Base-by-base conservation (phyloP, 2,888 invertebrate species). In the Arctia plantaginis region DNA sequence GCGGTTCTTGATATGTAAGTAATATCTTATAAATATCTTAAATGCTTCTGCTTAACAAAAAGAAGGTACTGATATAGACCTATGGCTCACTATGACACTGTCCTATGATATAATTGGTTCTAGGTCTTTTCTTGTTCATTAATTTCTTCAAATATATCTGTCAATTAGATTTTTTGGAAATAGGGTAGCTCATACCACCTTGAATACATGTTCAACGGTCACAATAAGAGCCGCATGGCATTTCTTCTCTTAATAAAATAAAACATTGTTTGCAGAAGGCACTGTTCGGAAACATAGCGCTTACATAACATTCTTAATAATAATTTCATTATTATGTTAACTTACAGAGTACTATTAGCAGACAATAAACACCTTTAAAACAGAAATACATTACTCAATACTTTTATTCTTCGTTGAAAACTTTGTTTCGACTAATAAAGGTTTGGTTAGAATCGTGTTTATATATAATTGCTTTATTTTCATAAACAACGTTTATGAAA, bases 201-300 rank as follows among this genome's bases (percentile, higher is more conserved):
- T 15, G 0, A 62, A n/a, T n/a, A 62, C 30, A 62, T 62, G 27
- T 62, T 62, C 4, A 62, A 15, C 27, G 59, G 30, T 13, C 15
- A 62, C 27, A 62, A 30, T 30, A 62, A 15, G 59, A 30, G 27
- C 15, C 18, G n/a, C 13, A 59, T 13, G 15, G 6, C 30, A 18
- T 30, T 62, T 30, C 12, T 27, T 59, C 59, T 27, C 15, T 15
- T 27, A 27, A 27, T 59, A 4, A 59, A 59, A 59, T 66, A 27
- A 75, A 72, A 66, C 23, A 72, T 69, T 62, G 35, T 59, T 72
- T 23, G 62, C 65, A 74, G 68, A 81, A 81, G 75, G 79, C 79
- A 81, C 74, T 74, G 73, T 55, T 33, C 59, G 30, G 20, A 75
- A 75, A 76, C 65, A 55, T 72, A 68, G 51, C 15, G 41, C 55